Percentiles rank a stretch among this genome's conserved stretches.
These are phyloP conservation scores for Laticauda colubrina DNA, from an alignment of 2,113 vertebrate genomes.

Conservation along the genomic window DNA sequence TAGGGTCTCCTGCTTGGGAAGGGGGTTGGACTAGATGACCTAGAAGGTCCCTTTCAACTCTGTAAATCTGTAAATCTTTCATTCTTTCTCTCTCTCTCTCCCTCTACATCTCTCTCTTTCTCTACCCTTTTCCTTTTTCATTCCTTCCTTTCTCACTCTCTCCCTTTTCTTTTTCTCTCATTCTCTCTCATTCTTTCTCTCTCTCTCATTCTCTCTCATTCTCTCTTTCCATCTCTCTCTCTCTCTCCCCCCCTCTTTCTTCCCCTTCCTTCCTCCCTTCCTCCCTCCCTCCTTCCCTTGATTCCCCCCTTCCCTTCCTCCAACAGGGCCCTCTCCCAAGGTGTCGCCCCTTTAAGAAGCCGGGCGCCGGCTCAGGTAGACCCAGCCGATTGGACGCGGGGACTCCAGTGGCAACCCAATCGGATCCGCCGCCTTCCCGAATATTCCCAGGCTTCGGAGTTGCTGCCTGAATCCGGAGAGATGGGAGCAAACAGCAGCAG, in stretches of 20 bases:
- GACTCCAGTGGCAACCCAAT: constrained; percentile 96
- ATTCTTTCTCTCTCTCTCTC: not conserved
- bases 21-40: too few relatives aligned
- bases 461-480: constrained; percentile 72
- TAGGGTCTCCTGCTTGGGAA: too few relatives aligned
- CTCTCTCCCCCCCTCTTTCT: not conserved
- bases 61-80: too few relatives aligned
- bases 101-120: not conserved
- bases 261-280: not conserved
- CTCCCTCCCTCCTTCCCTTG: too few relatives aligned
- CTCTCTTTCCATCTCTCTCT: not conserved
- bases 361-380: constrained; percentile 80
- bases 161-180: not conserved
- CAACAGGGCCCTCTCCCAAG: not conserved
- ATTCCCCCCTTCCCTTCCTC: not conserved
- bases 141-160: not conserved
- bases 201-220: not conserved
- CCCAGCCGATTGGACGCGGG: constrained; percentile 81
- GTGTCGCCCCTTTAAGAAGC: constrained; percentile 81
- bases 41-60: too few relatives aligned
- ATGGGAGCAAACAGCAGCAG: not conserved
- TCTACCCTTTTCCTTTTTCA: too few relatives aligned
- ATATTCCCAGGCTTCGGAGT: constrained; percentile 86
- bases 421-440: constrained; percentile 84
- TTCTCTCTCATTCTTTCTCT: not conserved